Evolutionary conservation across 2,888 invertebrate species (phyloP), one percentile per base, ranked within the genome.

Genomic region (Eilema griseolum): DNA sequence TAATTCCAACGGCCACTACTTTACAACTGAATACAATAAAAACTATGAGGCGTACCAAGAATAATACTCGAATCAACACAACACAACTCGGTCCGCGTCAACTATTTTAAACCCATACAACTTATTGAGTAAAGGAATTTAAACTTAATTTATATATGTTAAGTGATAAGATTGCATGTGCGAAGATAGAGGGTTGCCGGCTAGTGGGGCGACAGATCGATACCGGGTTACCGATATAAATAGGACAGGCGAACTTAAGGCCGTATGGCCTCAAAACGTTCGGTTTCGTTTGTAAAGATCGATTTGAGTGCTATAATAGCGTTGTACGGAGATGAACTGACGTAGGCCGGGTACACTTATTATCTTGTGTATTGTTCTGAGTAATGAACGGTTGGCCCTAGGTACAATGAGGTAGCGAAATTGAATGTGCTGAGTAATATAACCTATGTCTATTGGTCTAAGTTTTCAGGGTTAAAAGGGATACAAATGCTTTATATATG

Each of bases 131-230:
- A 76, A 66, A 71, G 86, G 75, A 93, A 83, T 88, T 77, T 88
- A 78, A 79, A 79, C 93, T 88, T 83, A 92, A 83, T 77, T 66
- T 16, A 80, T 71, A 76, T 71, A 71, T 31, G 74, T 81, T 87
- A 90, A 86, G 90, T 83, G 83, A 81, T 85, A 84, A 84, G 89
- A 87, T 90, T 80, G 88, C 79, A 76, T 87, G 87, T 79, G 83
- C 83, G 73, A 71, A 82, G 81, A 86, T 81, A 74, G 88, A 87
- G 86, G 91, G 91, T 90, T 89, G 90, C 93, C 88, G 92, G 93
- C 91, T 93, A 94, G 92, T 94, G 92, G 95, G 92, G 89, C 94
- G 93, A 67, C 88, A 83, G 92, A 92, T 95, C 95, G 93, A 95
- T 95, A 92, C 88, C 80, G 87, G 90, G 92, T 90, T 91, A 92